These are phyloP conservation scores for Eilema sororculum DNA, from an alignment of 2,888 invertebrate genomes.

Conservation along the genomic window DNA sequence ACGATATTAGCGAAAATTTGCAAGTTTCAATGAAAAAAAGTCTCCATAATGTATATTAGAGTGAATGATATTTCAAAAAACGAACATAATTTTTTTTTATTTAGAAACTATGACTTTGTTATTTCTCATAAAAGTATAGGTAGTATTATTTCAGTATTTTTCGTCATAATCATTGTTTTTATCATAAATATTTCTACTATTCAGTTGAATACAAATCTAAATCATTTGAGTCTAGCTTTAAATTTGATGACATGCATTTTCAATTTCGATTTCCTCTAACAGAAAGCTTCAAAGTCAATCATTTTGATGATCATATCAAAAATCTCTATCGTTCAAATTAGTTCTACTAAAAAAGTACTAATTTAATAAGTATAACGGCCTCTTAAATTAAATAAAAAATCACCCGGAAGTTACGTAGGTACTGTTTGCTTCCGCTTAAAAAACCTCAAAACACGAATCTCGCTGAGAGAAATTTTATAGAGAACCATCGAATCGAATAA, in stretches of 20 bases:
- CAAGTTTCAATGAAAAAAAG: neutral
- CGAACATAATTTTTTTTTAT: no score
- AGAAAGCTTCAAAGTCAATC: slow-evolving; percentile 21
- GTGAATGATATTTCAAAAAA: neutral
- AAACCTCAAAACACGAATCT: slow-evolving; percentile 60
- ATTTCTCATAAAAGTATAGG: neutral
- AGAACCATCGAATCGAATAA: slow-evolving; percentile 61
- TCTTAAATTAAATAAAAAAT: slow-evolving; percentile 58
- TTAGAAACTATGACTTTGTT: neutral
- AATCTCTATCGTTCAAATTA: slow-evolving; percentile 29
- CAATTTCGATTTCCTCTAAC: slow-evolving; percentile 14
- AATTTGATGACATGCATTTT: neutral
- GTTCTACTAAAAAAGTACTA: slow-evolving; percentile 50
- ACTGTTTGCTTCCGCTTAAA: slow-evolving; percentile 75
- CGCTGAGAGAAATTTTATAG: slow-evolving; percentile 51
- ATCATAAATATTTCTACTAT: neutral
- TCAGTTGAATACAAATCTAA: neutral
- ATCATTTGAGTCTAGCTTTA: neutral
- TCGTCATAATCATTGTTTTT: neutral
- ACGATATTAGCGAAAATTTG: no score
- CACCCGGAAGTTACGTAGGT: slow-evolving; percentile 60
- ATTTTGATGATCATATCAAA: slow-evolving; percentile 24
- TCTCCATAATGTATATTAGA: no score
- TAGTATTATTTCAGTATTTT: neutral
- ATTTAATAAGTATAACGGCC: slow-evolving; percentile 66